Evolutionary conservation across 2,888 invertebrate species (phyloP).

Genomic region (Tubulanus polymorphus): DNA sequence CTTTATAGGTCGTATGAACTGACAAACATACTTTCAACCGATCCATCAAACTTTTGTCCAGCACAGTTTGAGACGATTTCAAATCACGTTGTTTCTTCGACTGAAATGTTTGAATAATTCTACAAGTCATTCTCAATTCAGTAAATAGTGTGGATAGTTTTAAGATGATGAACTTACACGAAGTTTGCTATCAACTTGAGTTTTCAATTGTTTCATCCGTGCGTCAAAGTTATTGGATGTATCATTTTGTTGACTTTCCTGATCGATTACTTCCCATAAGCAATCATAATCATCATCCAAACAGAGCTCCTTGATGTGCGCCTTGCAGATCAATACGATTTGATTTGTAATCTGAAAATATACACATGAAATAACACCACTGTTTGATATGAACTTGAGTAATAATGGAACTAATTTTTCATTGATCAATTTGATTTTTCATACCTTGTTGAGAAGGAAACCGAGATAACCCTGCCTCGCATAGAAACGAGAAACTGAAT

Average conservation of each 20-base stretch:
- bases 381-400: background rate
- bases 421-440: background rate
- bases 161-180: conserved; percentile 25
- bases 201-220: conserved; percentile 33
- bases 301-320: conserved; percentile 39
- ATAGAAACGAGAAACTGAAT: conserved; percentile 51
- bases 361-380: conserved; percentile 2
- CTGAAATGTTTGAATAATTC: too few species aligned
- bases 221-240: conserved; percentile 23
- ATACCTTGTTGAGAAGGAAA: conserved; percentile 48
- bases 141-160: background rate
- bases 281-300: conserved; percentile 40
- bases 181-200: conserved; percentile 38
- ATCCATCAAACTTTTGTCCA: conserved; percentile 34
- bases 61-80: too few species aligned
- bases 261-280: conserved; percentile 41
- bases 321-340: conserved; percentile 50
- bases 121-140: too few species aligned
- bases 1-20: conserved; percentile 44
- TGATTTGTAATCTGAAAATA: conserved; percentile 36
- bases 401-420: background rate
- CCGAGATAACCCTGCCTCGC: conserved; percentile 50
- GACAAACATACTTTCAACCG: conserved; percentile 41
- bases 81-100: too few species aligned
- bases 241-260: conserved; percentile 34